These are phyloP conservation scores for Drosophila grimshawi DNA, from an alignment of 1,140 invertebrate genomes.

Conservation along the genomic window DNA sequence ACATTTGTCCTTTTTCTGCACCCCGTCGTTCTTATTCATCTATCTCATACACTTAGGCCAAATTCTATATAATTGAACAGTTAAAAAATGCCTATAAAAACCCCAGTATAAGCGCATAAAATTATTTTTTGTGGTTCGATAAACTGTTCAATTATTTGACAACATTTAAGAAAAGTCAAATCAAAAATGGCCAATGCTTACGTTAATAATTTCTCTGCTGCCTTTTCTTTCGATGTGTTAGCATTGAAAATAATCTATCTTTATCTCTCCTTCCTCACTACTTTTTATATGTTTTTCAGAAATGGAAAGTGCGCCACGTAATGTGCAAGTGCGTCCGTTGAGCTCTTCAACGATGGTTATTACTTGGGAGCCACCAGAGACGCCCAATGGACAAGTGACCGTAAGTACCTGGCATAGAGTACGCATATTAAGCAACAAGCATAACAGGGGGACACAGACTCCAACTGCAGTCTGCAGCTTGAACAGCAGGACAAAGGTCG, in stretches of 20 bases:
- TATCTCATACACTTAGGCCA: too few relatives aligned
- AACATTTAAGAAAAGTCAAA: too few relatives aligned
- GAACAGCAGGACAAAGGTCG: conserved; percentile 3
- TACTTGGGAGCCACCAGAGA: conserved; percentile 98
- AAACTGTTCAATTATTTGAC: neutral
- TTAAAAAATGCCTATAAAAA: too few relatives aligned
- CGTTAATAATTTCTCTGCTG: neutral
- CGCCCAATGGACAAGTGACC: conserved; percentile 98
- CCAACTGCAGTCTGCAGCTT: neutral
- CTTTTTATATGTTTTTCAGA: conserved; percentile 86
- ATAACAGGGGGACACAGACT: conserved; percentile 8
- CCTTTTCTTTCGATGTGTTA: conserved; percentile 23
- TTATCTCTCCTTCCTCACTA: neutral
- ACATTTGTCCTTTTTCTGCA: too few relatives aligned
- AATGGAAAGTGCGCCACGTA: conserved; percentile 96
- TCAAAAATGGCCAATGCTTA: neutral
- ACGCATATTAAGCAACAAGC: conserved; percentile 64
- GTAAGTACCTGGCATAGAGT: conserved; percentile 86
- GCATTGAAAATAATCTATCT: conserved; percentile 45
- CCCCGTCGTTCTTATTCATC: too few relatives aligned
- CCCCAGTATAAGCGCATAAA: too few relatives aligned
- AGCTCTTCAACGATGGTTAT: conserved; percentile 98
- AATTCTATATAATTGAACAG: too few relatives aligned
- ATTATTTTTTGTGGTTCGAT: too few relatives aligned
- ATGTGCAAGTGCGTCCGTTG: conserved; percentile 95